Evolutionary conservation across 1,140 invertebrate genomes (phyloP).

Genomic region (Drosophila littoralis): DNA sequence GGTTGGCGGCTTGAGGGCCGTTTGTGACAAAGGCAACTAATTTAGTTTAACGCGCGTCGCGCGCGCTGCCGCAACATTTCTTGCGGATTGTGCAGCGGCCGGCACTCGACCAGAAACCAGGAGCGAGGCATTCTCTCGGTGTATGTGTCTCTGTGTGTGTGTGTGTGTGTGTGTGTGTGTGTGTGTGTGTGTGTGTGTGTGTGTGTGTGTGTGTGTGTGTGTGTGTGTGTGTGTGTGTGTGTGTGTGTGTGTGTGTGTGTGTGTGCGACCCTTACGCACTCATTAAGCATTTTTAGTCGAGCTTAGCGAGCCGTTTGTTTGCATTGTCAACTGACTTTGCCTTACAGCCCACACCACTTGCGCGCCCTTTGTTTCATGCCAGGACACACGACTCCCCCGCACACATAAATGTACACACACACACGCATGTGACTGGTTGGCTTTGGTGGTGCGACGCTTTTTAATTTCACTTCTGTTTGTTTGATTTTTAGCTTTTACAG

Average conservation of each 20-base stretch:
- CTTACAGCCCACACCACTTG: not conserved
- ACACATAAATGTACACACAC: slow-evolving; percentile 68
- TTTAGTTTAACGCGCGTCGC: slow-evolving; percentile 76
- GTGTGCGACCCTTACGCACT: slow-evolving; percentile 56
- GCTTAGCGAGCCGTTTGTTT: slow-evolving; percentile 80
- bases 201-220: not conserved
- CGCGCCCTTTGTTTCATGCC: slow-evolving; percentile 3
- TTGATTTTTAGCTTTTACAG: slow-evolving; percentile 79
- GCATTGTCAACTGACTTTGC: slow-evolving; percentile 65
- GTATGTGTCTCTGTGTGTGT: not conserved
- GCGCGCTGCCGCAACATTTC: slow-evolving; percentile 77
- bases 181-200: slow-evolving; percentile 3
- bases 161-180: not conserved
- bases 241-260: not conserved
- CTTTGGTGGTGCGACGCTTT: slow-evolving; percentile 34
- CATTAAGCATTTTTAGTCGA: slow-evolving; percentile 80
- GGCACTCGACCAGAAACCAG: slow-evolving; percentile 38
- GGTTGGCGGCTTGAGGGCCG: slow-evolving; percentile 54
- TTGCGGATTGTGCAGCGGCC: slow-evolving; percentile 49
- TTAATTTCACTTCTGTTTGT: slow-evolving; percentile 74
- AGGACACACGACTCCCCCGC: not conserved
- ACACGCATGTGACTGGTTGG: slow-evolving; percentile 3
- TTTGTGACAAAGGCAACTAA: slow-evolving; percentile 80
- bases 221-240: not conserved
- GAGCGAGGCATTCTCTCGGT: not conserved